Evolutionary conservation across 1,140 invertebrate genomes (phyloP).

Genomic region (Aphelenchoides fujianensis): DNA sequence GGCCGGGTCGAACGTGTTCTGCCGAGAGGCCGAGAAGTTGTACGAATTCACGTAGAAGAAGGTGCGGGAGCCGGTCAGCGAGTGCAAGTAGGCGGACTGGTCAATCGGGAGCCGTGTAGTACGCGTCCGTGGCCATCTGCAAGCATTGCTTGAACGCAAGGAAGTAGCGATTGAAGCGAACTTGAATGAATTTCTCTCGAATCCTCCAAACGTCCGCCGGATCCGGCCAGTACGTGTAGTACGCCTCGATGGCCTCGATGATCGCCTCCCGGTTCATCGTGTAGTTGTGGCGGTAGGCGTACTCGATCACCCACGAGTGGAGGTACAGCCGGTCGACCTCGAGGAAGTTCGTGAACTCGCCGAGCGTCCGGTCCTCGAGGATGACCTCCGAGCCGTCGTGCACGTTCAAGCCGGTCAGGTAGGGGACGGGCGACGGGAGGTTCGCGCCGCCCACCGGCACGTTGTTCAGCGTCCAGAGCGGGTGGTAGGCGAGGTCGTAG

Average conservation of each 20-base stretch:
- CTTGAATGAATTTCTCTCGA: conserved; percentile 56
- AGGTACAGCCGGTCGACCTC: conserved; percentile 51
- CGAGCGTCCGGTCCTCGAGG: conserved; percentile 54
- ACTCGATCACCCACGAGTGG: conserved; percentile 52
- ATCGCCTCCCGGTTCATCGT: conserved; percentile 62
- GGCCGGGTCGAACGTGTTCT: conserved; percentile 24
- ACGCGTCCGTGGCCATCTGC: conserved; percentile 55
- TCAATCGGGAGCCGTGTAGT: conserved; percentile 57
- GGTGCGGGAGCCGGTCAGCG: conserved; percentile 52
- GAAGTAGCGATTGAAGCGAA: not conserved
- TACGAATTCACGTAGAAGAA: conserved; percentile 61
- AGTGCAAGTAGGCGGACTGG: conserved; percentile 59
- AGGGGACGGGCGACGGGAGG: conserved; percentile 53
- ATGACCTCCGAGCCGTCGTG: conserved; percentile 59
- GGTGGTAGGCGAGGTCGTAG: conserved; percentile 44
- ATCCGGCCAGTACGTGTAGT: conserved; percentile 61
- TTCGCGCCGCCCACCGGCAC: conserved; percentile 39
- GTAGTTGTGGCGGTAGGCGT: conserved; percentile 59
- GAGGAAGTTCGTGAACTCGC: conserved; percentile 60
- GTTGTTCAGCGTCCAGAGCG: conserved; percentile 54
- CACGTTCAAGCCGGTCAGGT: conserved; percentile 54
- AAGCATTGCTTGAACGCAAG: conserved; percentile 26
- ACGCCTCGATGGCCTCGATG: conserved; percentile 54
- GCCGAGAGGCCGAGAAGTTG: conserved; percentile 52
- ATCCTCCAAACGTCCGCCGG: conserved; percentile 55